These are phyloP conservation scores for Streptopelia turtur DNA, from an alignment of 2,797 vertebrate genomes.

Conservation along the genomic window DNA sequence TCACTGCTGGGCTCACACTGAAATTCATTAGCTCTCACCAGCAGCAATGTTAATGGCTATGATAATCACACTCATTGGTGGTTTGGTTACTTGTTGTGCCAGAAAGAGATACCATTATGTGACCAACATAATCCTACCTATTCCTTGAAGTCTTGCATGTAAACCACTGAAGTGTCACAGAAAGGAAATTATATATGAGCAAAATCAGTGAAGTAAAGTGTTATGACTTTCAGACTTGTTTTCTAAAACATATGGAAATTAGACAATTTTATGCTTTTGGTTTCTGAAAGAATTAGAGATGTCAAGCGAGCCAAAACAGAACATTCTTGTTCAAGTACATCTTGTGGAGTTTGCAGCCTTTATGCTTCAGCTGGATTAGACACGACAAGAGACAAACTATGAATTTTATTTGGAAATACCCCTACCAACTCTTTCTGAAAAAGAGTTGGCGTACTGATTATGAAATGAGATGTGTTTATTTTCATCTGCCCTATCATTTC, in stretches of 20 bases:
- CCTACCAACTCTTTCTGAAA: background rate
- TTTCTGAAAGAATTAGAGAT: background rate
- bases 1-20: background rate
- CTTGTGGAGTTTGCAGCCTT: background rate
- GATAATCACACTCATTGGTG: conserved; percentile 36
- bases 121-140: conserved; percentile 37
- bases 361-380: background rate
- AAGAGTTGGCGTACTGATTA: background rate
- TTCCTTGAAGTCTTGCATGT: conserved; percentile 18
- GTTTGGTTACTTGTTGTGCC: conserved; percentile 3
- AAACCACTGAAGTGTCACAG: conserved; percentile 14
- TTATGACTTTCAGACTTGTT: background rate
- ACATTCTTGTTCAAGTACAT: background rate
- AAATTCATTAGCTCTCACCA: conserved; percentile 63
- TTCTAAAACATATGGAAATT: background rate
- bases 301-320: background rate
- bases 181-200: conserved; percentile 1
- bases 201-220: background rate
- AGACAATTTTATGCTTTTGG: background rate
- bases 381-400: background rate
- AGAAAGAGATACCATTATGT: conserved; percentile 29
- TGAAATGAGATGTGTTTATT: background rate
- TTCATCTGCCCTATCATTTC: background rate
- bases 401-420: background rate
- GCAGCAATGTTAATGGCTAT: conserved; percentile 38